Evolutionary conservation across 2,888 invertebrate species (phyloP).

Genomic region (Oligia strigilis): DNA sequence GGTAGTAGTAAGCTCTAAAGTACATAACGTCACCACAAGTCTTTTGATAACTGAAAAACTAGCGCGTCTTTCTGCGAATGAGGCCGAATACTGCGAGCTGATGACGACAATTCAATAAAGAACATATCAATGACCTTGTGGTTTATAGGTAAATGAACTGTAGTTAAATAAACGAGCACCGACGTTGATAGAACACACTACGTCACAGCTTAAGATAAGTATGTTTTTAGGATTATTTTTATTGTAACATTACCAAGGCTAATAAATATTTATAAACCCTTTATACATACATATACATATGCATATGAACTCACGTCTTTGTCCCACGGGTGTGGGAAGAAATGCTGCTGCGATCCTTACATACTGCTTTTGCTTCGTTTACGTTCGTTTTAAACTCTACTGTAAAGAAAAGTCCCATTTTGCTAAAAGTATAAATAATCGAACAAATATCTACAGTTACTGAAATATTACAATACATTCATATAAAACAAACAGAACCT

Average conservation of each 20-base stretch:
- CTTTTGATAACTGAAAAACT: neutral
- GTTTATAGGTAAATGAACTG: conserved; percentile 50
- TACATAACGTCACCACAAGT: neutral
- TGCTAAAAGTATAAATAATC: neutral
- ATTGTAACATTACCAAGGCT: neutral
- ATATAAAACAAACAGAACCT: conserved; percentile 9
- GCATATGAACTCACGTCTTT: neutral
- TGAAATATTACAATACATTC: conserved; percentile 6
- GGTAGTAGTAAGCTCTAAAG: neutral
- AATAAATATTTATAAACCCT: neutral
- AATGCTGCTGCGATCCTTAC: neutral
- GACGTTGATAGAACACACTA: neutral
- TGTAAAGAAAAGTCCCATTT: neutral
- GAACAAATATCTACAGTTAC: neutral
- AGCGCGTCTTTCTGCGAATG: neutral
- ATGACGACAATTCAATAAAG: conserved; percentile 27
- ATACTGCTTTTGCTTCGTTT: neutral
- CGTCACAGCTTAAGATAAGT: conserved; percentile 8
- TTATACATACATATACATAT: neutral
- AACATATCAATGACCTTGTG: conserved; percentile 53
- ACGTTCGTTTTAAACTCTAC: neutral
- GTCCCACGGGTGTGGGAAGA: neutral
- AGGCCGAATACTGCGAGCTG: conserved; percentile 26
- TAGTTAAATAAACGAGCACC: conserved; percentile 17
- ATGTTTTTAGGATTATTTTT: neutral